These are phyloP conservation scores for Phaethornis superciliosus DNA, from an alignment of 2,113 vertebrate genomes.

Conservation along the genomic window DNA sequence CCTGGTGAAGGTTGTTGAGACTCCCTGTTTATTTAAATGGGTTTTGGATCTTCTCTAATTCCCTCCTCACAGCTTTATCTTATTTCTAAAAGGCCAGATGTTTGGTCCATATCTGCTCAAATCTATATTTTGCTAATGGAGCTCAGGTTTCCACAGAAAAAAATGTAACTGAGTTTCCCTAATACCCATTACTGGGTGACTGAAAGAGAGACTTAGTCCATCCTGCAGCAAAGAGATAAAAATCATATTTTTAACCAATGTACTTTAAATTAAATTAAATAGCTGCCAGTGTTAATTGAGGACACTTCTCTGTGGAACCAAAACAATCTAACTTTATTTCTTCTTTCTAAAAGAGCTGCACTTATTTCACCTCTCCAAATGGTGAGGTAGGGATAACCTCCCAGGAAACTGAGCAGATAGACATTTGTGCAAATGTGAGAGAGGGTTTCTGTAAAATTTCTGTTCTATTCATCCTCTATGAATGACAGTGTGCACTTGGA, in stretches of 20 bases:
- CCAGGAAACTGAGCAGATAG: not conserved
- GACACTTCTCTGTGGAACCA: conserved; percentile 11
- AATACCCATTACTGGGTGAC: conserved; percentile 45
- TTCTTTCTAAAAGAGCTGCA: not conserved
- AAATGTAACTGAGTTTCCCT: conserved; percentile 37
- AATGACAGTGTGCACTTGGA: not conserved
- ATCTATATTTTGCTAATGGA: conserved; percentile 49
- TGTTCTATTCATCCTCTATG: not conserved
- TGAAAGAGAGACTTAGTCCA: conserved; percentile 43
- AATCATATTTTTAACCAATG: conserved; percentile 50
- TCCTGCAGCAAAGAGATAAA: not conserved
- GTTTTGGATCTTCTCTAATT: conserved; percentile 53
- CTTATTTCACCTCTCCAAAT: not conserved
- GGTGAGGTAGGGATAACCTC: not conserved
- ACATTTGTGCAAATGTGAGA: not conserved
- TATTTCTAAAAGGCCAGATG: conserved; percentile 51
- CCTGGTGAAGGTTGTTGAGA: conserved; percentile 38
- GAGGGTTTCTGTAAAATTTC: not conserved
- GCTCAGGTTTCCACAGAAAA: conserved; percentile 45
- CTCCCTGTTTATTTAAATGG: conserved; percentile 28
- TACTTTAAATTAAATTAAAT: conserved; percentile 61
- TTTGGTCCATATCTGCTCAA: conserved; percentile 25
- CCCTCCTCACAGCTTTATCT: conserved; percentile 49
- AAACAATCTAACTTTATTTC: not conserved
- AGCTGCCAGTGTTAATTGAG: conserved; percentile 48